Base-by-base conservation (phyloP, 2,113 vertebrate species). In the Conger conger region DNA sequence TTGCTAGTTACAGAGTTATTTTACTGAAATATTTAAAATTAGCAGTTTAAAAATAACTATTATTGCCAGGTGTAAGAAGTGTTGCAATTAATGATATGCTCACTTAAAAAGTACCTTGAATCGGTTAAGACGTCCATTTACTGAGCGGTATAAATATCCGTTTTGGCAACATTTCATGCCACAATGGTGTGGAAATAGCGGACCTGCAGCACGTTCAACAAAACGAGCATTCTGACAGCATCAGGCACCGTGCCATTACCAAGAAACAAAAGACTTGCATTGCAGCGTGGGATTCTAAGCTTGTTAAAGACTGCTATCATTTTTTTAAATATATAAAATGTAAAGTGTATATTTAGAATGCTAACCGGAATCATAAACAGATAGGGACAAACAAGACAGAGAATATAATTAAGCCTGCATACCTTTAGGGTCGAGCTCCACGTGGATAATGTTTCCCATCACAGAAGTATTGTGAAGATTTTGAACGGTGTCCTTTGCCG, bases 381-480 rank as follows among this genome's bases (percentile, higher is more conserved):
- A 27, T 20, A 36, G 27, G 50, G 18, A 20, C 42, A 36, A 16
- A 50, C 11, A 17, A n/a, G 23, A 50, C 3, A 27, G 3, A 30
- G 27, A 53, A 27, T 16, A 68, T 36, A 37, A 23, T n/a, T 18
- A 84, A n/a, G 8, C 27, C 2, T 27, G 33, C 90, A 93, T 94
- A 99, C 98, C 98, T 94, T 97, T 98, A 0, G 97, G 97, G 92
- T 99, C 98, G 89, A 99, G 93, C 93, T 99, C 97, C 94, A 98
- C 98, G 63, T 98, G 97, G 91, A 99, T 99, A 85, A 97, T 95
- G 89, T 99, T 99, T 83, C 98, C 98, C 98, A 99, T 99, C 86
- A 99, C 98, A 0, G 98, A 98, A 1, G 97, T 99, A 89, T 97
- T 96, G 84, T 99, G 96, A 86, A 99, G 94, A 84, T 97, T 94